These are phyloP conservation scores for Octopus sinensis DNA, from an alignment of 1,140 invertebrate species.

Conservation along the genomic window DNA sequence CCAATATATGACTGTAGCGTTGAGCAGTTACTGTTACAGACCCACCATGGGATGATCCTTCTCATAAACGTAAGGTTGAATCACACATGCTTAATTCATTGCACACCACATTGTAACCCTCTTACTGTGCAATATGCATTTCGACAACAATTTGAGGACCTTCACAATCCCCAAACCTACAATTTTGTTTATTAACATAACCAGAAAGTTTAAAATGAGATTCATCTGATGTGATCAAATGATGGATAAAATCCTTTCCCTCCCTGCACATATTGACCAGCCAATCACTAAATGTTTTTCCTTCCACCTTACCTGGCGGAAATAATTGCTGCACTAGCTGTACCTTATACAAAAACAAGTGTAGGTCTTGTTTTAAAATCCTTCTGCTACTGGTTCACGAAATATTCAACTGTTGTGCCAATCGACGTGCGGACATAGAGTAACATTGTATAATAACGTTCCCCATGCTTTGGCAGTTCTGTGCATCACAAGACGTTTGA, in stretches of 20 bases:
- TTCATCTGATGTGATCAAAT: neutral
- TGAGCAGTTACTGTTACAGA: neutral
- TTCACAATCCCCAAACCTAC: neutral
- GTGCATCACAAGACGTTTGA: neutral
- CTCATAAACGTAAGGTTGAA: neutral
- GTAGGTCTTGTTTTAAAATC: too few species aligned
- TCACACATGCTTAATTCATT: neutral
- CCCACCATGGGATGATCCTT: neutral
- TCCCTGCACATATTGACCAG: neutral
- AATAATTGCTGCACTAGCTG: neutral
- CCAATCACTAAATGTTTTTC: neutral
- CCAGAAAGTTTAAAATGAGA: neutral
- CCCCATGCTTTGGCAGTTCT: neutral
- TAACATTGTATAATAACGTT: neutral
- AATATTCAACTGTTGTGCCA: neutral
- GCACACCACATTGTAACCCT: neutral
- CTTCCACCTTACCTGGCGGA: neutral
- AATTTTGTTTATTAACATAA: neutral
- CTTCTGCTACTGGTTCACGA: too few species aligned
- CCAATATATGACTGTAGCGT: too few species aligned
- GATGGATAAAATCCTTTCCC: neutral
- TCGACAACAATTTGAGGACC: neutral
- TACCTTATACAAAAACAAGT: neutral
- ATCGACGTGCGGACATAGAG: neutral
- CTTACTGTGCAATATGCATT: too few species aligned